Evolutionary conservation across 2,797 vertebrate genomes (phyloP).

Genomic region (Oreortyx pictus): DNA sequence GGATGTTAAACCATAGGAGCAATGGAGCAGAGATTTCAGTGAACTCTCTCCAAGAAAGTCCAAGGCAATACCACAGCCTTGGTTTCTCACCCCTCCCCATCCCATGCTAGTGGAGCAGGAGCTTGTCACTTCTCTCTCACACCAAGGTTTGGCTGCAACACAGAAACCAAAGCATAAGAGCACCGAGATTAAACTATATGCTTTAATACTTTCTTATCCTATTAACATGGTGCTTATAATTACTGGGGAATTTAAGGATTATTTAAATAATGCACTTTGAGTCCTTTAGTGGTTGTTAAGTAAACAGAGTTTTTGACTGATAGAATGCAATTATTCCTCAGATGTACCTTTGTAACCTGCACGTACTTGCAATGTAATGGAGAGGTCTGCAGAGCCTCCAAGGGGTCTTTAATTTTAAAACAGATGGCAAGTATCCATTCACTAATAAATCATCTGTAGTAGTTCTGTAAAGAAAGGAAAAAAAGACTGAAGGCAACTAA

Average conservation of each 20-base stretch:
- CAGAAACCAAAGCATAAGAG: background rate
- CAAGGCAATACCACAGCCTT: background rate
- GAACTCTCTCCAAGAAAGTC: background rate
- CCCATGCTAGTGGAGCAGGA: background rate
- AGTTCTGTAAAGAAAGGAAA: background rate
- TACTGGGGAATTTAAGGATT: background rate
- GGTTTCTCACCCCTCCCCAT: background rate
- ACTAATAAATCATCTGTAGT: constrained; percentile 35
- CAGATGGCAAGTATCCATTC: background rate
- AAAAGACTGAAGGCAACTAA: background rate
- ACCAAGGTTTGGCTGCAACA: background rate
- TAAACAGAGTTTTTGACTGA: constrained; percentile 29
- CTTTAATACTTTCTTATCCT: constrained; percentile 17
- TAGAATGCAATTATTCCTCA: background rate
- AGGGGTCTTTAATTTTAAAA: constrained; percentile 42
- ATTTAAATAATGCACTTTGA: constrained; percentile 1
- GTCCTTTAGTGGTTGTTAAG: background rate
- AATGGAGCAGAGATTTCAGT: background rate
- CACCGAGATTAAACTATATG: background rate
- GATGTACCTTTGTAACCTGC: background rate
- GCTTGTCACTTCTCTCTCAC: background rate
- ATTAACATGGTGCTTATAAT: background rate
- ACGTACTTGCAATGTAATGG: background rate
- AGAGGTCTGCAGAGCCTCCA: background rate
- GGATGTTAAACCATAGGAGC: background rate